Base-by-base conservation (phyloP, 2,113 vertebrate genomes). In the Cercocebus atys region DNA sequence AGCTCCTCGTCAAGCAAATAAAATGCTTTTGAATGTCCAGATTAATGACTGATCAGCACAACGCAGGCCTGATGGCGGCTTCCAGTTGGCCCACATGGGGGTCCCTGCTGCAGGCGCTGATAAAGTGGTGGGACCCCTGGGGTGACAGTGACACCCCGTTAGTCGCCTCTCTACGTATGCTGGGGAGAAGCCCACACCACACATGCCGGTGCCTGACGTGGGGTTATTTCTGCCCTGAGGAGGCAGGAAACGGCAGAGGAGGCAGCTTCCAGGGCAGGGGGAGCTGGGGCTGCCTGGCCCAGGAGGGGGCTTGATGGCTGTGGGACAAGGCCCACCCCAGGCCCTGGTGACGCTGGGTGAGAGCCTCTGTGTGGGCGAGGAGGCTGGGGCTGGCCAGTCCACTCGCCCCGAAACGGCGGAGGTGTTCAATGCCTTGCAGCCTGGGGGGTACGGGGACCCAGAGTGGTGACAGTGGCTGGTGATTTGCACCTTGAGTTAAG, bases 11-110 rank as follows among this genome's bases (percentile, higher is more conserved):
- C 98, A 97, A 94, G 80, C 88, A 89, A 98, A 98, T 96, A 98
- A 98, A 98, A 98, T 84, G 96, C 94, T 98, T 98, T 98, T 97
- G 98, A 98, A 98, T 96, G 97, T 98, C 98, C 97, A 98, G 97
- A 99, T 99, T 98, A 99, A 99, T 98, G 98, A 98, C 97, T 98
- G 98, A 99, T 99, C 98, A 98, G 95, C 96, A 32, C 83, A 70
- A 93, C 23, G 17, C 13, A 8, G 0, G 16, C 79, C 61, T 91
- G 96, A 73, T 97, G 66, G 88, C 97, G 98, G 97, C 97, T 96
- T 98, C 97, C 57, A 23, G 12, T 35, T 25, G 47, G 93, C 43
- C 81, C 95, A 97, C 0, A 92, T 75, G 75, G 98, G 98, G 97
- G 92, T 97, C 98, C 97, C 1, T n/a, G 23, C 45, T 90, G 94